Base-by-base conservation (phyloP, 2,113 vertebrate species). In the Dromas ardeola region DNA sequence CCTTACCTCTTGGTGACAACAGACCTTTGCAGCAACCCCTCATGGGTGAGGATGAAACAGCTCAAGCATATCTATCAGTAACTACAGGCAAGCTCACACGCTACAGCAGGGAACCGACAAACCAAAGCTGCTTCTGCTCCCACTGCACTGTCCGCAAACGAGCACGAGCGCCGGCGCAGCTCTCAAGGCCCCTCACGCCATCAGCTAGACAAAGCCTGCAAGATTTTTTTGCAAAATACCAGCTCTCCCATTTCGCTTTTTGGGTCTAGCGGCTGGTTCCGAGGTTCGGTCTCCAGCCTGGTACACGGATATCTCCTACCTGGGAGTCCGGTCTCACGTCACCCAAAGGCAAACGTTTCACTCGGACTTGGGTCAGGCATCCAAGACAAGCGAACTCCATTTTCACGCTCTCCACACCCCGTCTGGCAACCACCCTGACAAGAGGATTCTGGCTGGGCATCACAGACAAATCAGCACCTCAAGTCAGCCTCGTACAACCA, bases 101-200 rank as follows among this genome's bases (percentile, higher is more conserved):
- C 40, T 3, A 1, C 2, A 23, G 52, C 85, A 42, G 34, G 0
- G 13, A 45, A 5, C 26, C 4, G 0, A 15, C 22, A 13, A 27
- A 15, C 21, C 5, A 0, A 20, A 23, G 52, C 27, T 22, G 50
- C 71, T 38, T 45, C 3, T 2, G n/a, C 58, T 42, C 36, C 1
- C 13, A 2, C 34, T 5, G 4, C 9, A 9, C 47, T 3, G 13
- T 6, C 79, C 34, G 1, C 11, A 4, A 6, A 10, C 3, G 6
- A 38, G 34, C 52, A 15, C 1, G 43, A 12, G 30, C 11, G 1
- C 49, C 3, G 3, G 29, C 40, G 16, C 82, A 6, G 47, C 69
- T 49, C 77, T 13, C 15, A 7, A 49, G 19, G 50, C 56, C 22
- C 7, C 56, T 45, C 15, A 0, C 34, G 5, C 38, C 13, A 3